Base-by-base conservation (phyloP, 2,888 invertebrate species). In the Itoplectis maculator region DNA sequence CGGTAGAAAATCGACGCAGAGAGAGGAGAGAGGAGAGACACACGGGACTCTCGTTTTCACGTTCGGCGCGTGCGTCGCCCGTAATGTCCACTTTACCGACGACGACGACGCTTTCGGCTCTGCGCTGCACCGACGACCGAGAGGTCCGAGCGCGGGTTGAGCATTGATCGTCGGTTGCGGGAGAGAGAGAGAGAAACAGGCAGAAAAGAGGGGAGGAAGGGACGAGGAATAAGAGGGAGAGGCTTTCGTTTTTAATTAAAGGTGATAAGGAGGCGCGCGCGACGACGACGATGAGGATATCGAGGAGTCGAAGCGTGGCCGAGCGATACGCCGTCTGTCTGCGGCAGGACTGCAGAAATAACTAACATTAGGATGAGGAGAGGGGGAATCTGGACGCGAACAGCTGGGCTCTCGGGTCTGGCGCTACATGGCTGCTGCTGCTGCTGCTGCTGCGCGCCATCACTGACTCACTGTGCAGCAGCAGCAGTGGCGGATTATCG, bases 391-490 rank as follows among this genome's bases (percentile, higher is more conserved):
- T 63, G 81, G 79, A 81, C 79, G n/a, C n/a, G 74, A 90, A 89
- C 91, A 90, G 91, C 91, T 90, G 90, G 90, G 86, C 87, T 88
- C 73, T 81, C 63, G 29, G 61, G 61, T 47, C 63, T 59, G 68
- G 76, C n/a, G n/a, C 54, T 81, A 87, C 86, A 85, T 86, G 87
- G 88, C 88, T 87, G 88, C n/a, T n/a, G n/a, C n/a, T n/a, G n/a
- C n/a, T n/a, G n/a, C n/a, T n/a, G n/a, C n/a, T n/a, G n/a, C 87
- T 88, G 88, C 86, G 86, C 88, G 87, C 88, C 89, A 89, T 89
- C 87, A 89, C 90, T 91, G 90, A 91, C 88, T 90, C 89, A 89
- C 87, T 85, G 87, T 81, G 81, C 86, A 81, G 61, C 81, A 66
- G 72, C 76, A 81, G 61, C 81, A 66, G 72, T 74, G 37, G 59